Conservation (phyloP, 2,888 invertebrate genomes). For the Eilema griseolum region DNA sequence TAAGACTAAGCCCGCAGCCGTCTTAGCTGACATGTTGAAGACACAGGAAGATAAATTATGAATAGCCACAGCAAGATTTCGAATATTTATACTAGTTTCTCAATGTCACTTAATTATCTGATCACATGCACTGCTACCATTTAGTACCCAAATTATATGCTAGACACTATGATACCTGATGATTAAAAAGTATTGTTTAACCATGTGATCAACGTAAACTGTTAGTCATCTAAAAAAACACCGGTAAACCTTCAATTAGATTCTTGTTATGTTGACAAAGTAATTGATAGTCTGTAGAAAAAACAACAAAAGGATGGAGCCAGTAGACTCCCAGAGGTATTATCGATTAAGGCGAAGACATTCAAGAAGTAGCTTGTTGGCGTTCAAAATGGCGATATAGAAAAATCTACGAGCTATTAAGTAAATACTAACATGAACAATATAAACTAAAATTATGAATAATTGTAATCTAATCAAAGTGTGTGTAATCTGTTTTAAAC, state of each 20-base stretch:
- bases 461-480: too few relatives aligned
- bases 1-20: slow-evolving; percentile 28
- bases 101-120: slow-evolving; percentile 53
- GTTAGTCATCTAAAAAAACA: slow-evolving; percentile 64
- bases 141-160: slow-evolving; percentile 60
- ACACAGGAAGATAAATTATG: slow-evolving; percentile 9
- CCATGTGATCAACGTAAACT: slow-evolving; percentile 31
- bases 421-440: too few relatives aligned
- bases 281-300: slow-evolving; percentile 9
- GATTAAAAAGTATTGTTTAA: slow-evolving; percentile 64
- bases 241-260: slow-evolving; percentile 40
- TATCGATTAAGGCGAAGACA: too few relatives aligned
- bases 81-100: slow-evolving; percentile 55
- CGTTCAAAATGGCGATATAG: too few relatives aligned
- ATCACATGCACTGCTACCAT: slow-evolving; percentile 33
- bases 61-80: slow-evolving; percentile 13
- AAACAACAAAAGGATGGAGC: background rate
- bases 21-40: slow-evolving; percentile 12
- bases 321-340: too few relatives aligned
- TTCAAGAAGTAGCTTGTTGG: too few relatives aligned
- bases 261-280: slow-evolving; percentile 41
- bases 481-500: too few relatives aligned
- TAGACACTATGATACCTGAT: slow-evolving; percentile 40
- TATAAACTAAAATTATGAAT: too few relatives aligned
- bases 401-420: too few relatives aligned